phyloP scores from a whole-genome alignment of 2,888 invertebrate species.

The Xestia ashworthii region DNA sequence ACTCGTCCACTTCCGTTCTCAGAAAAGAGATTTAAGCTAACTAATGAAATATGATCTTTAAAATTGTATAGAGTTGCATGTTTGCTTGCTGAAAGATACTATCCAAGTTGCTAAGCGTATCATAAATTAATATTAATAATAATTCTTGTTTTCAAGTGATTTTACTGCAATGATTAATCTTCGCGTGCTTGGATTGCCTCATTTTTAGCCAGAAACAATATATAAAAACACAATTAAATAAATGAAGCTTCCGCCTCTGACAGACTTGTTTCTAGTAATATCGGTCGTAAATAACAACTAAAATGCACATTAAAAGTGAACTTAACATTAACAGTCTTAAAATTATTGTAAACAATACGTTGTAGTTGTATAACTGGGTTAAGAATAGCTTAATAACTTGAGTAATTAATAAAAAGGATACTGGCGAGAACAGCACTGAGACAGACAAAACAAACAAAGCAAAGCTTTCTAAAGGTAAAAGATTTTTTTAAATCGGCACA shows the following conservation, averaged over 20 bases:
- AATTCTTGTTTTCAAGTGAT: neutral
- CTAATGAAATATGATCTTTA: slow-evolving; percentile 3
- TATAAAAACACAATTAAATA: slow-evolving; percentile 58
- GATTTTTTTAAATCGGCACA: no score
- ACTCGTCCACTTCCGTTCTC: slow-evolving; percentile 28
- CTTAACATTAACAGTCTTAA: slow-evolving; percentile 76
- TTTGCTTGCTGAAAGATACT: slow-evolving; percentile 24
- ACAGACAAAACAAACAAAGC: no score
- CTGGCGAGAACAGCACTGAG: neutral
- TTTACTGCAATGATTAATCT: neutral
- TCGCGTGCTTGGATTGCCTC: slow-evolving; percentile 9
- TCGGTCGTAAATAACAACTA: slow-evolving; percentile 56
- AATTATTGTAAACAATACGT: slow-evolving; percentile 65
- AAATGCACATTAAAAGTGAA: slow-evolving; percentile 68
- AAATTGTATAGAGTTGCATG: slow-evolving; percentile 33
- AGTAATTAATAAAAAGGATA: slow-evolving; percentile 6
- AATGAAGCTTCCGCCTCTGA: slow-evolving; percentile 22
- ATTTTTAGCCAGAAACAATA: slow-evolving; percentile 37
- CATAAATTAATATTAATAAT: slow-evolving; percentile 10
- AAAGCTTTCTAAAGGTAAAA: no score
- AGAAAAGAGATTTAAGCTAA: slow-evolving; percentile 38
- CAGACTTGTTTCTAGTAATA: slow-evolving; percentile 29
- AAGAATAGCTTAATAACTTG: slow-evolving; percentile 10
- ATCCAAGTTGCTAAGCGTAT: slow-evolving; percentile 13
- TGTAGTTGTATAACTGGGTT: slow-evolving; percentile 6